Percentiles rank a stretch among this genome's conserved stretches.
Evolutionary conservation across 2,797 vertebrate genomes (phyloP).

Genomic region (Labeo calbasu): DNA sequence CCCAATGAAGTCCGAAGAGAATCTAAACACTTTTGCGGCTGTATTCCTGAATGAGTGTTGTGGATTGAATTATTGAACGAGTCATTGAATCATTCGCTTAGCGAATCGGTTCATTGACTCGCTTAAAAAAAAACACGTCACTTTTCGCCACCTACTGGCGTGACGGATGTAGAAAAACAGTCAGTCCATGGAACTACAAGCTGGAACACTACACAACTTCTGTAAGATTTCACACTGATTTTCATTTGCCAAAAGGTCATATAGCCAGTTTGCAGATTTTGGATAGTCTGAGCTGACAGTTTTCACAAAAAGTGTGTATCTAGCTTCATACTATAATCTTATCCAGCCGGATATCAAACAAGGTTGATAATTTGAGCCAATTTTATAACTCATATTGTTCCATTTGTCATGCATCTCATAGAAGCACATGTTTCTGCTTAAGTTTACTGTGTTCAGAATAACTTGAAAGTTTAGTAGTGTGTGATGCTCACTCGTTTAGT

Average conservation of each 20-base stretch:
- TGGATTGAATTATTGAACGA: not conserved
- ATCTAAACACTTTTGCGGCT: not conserved
- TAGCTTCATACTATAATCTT: not conserved
- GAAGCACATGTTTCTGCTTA: not conserved
- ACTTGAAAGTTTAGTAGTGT: not conserved
- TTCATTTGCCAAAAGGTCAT: not conserved
- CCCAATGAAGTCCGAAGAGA: not conserved
- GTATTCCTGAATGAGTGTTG: not conserved
- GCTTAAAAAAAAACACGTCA: not conserved
- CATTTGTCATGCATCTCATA: not conserved
- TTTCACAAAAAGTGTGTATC: not conserved
- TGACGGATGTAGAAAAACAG: not conserved
- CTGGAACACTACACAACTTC: not conserved
- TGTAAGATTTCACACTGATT: not conserved
- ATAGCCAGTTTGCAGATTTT: not conserved
- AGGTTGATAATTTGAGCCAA: not conserved
- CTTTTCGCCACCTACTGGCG: not conserved
- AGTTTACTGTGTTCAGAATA: not conserved
- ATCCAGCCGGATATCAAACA: not conserved
- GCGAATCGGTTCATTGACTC: not conserved
- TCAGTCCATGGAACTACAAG: not conserved
- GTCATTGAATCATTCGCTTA: not conserved
- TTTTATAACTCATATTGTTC: not conserved
- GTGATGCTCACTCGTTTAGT: no score
- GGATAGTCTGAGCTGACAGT: not conserved